Evolutionary conservation across 2,113 vertebrate genomes (phyloP).

Genomic region (Pogonocichla stellata): DNA sequence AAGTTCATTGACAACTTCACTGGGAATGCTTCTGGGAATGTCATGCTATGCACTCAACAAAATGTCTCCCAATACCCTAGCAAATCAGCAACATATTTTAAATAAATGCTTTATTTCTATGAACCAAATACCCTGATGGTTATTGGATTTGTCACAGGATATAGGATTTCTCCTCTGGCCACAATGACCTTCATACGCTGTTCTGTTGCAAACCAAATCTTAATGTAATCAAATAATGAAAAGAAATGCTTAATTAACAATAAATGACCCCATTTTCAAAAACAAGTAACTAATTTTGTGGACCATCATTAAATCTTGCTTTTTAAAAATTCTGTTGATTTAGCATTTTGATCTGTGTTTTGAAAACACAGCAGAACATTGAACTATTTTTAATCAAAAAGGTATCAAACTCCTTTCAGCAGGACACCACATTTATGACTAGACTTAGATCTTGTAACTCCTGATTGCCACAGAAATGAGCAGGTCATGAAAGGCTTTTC

Average conservation of each 20-base stretch:
- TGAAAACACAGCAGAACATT: background rate
- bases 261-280: background rate
- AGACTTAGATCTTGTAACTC: constrained; percentile 37
- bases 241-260: constrained; percentile 53
- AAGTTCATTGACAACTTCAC: background rate
- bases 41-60: background rate
- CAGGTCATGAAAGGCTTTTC: constrained; percentile 61
- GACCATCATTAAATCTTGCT: background rate
- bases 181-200: constrained; percentile 38
- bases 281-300: constrained; percentile 2
- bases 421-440: background rate
- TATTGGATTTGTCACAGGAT: constrained; percentile 75
- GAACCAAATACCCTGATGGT: constrained; percentile 66
- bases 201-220: constrained; percentile 58
- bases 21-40: constrained; percentile 23
- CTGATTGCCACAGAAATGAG: constrained; percentile 25
- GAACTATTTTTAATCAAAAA: background rate
- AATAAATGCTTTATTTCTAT: constrained; percentile 61
- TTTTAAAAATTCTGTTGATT: background rate
- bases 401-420: constrained; percentile 8
- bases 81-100: constrained; percentile 65
- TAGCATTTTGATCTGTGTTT: background rate
- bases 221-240: constrained; percentile 56
- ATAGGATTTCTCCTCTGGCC: constrained; percentile 70
- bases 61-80: constrained; percentile 55